Evolutionary conservation across 2,888 invertebrate species (phyloP).

Genomic region (Rhimphoctona megacephalus): DNA sequence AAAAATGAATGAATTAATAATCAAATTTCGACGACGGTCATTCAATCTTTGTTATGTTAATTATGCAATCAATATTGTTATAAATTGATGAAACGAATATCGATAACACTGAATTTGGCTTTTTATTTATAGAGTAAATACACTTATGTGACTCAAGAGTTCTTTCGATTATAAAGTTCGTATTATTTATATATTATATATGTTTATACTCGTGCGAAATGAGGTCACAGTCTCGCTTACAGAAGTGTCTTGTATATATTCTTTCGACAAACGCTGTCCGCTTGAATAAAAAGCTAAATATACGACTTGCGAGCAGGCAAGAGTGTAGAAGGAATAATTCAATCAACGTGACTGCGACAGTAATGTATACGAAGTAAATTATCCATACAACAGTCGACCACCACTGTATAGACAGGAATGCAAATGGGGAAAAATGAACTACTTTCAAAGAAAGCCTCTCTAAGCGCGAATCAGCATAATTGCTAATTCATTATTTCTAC

Average conservation of each 20-base stretch:
- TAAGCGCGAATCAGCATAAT: background rate
- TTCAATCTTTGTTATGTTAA: slow-evolving; percentile 22
- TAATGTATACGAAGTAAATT: slow-evolving; percentile 35
- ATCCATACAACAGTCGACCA: slow-evolving; percentile 6
- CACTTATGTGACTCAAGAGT: background rate
- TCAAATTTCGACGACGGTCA: slow-evolving; percentile 10
- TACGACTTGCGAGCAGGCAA: slow-evolving; percentile 26
- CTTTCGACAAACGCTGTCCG: slow-evolving; percentile 62
- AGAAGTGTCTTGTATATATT: slow-evolving; percentile 34
- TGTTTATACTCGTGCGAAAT: slow-evolving; percentile 14
- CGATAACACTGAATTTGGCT: slow-evolving; percentile 23
- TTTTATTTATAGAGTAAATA: slow-evolving; percentile 32
- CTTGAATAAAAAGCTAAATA: slow-evolving; percentile 63
- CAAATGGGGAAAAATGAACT: slow-evolving; percentile 9
- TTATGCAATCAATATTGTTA: background rate
- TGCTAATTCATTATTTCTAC: background rate
- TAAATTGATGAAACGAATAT: background rate
- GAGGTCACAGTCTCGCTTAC: slow-evolving; percentile 48
- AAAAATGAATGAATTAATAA: slow-evolving; percentile 12
- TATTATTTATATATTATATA: background rate
- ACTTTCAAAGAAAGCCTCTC: background rate
- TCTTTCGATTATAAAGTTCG: background rate
- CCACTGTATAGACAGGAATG: background rate
- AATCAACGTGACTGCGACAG: slow-evolving; percentile 45
- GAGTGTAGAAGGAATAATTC: slow-evolving; percentile 37